Evolutionary conservation across 2,888 invertebrate genomes (phyloP).

Genomic region (Camponotus fellah): DNA sequence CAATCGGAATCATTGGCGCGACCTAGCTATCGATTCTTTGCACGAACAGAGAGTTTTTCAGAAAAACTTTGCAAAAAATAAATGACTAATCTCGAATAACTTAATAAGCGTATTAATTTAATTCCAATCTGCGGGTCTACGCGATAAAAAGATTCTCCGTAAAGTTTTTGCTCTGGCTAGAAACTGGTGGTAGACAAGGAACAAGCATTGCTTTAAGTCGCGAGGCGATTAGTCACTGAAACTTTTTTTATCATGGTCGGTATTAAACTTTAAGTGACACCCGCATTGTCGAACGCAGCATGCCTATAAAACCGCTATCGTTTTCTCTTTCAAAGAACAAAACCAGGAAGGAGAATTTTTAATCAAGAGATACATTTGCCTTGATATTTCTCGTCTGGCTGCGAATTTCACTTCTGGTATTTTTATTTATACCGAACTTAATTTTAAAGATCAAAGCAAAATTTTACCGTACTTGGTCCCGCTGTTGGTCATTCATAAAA

Average conservation of each 20-base stretch:
- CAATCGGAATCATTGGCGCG: slow-evolving; percentile 62
- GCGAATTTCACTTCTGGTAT: background rate
- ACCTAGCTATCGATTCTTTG: slow-evolving; percentile 55
- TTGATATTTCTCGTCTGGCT: background rate
- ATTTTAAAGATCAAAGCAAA: slow-evolving; percentile 8
- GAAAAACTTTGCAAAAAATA: slow-evolving; percentile 18
- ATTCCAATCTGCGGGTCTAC: background rate
- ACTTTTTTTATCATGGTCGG: slow-evolving; percentile 33
- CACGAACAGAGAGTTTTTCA: slow-evolving; percentile 22
- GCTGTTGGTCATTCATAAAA: slow-evolving; percentile 1
- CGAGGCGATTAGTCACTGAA: slow-evolving; percentile 20
- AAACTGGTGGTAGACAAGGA: slow-evolving; percentile 4
- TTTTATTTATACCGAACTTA: background rate
- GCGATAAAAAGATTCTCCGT: background rate
- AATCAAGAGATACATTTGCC: background rate
- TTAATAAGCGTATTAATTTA: slow-evolving; percentile 40
- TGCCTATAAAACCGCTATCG: background rate
- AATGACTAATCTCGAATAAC: slow-evolving; percentile 12
- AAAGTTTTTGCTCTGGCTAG: slow-evolving; percentile 14
- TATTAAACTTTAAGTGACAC: slow-evolving; percentile 36
- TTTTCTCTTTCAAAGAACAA: background rate
- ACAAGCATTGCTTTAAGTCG: background rate
- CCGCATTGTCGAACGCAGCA: background rate
- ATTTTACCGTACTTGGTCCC: background rate
- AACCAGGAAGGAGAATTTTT: background rate